Percentiles rank a stretch among this genome's conserved stretches.
phyloP scores from a whole-genome alignment of 2,888 invertebrate species.

The Xanthia togata region DNA sequence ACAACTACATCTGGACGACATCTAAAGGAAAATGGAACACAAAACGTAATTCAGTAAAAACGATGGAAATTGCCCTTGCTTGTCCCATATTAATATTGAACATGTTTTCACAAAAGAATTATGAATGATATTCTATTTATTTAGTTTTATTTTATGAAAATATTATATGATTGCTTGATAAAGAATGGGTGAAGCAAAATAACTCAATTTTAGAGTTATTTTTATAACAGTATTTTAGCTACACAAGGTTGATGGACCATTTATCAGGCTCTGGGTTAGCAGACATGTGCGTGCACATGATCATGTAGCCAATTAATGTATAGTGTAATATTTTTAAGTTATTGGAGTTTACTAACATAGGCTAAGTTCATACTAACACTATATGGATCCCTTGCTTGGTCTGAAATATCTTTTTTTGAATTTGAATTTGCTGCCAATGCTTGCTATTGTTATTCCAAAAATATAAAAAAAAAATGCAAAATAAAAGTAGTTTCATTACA shows the following conservation, averaged over 20 bases:
- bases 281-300: no score
- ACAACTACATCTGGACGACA: constrained; percentile 51
- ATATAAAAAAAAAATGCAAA: no score
- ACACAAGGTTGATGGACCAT: no score
- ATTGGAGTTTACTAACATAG: no score
- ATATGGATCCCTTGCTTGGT: no score
- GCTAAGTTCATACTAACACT: no score
- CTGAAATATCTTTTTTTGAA: no score
- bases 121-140: constrained; percentile 50
- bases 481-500: background rate
- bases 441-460: constrained; percentile 5
- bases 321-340: no score
- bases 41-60: constrained; percentile 49
- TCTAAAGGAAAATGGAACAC: constrained; percentile 54
- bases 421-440: background rate
- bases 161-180: constrained; percentile 31
- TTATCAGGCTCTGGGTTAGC: no score
- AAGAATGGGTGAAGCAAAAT: constrained; percentile 28
- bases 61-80: constrained; percentile 38
- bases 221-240: no score
- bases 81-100: constrained; percentile 43
- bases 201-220: no score
- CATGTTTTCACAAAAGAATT: constrained; percentile 49
- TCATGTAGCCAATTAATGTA: constrained; percentile 12
- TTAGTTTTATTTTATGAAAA: constrained; percentile 36